Evolutionary conservation across 2,113 vertebrate species (phyloP), one percentile per base, ranked within the genome.

Genomic region (Xenotilapia flavipinnis): DNA sequence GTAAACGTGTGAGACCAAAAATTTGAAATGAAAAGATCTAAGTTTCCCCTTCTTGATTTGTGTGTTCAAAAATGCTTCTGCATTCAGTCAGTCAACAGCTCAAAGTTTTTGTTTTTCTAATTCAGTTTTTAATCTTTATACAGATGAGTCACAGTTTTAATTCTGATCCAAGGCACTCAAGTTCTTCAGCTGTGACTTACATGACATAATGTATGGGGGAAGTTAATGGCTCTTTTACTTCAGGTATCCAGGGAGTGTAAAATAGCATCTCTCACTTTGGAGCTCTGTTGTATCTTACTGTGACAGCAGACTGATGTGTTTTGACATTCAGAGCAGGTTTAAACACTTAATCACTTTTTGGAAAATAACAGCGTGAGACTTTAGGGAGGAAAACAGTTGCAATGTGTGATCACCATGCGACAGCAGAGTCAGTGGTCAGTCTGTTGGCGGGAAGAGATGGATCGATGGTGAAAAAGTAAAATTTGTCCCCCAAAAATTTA

Each of bases 371-470:
- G 13, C 10, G 2, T 19, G 23, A 81, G 54, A 55, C 23, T 79
- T 79, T 65, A 28, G 56, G 47, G 40, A 54, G 13, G 31, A 23
- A 60, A 11, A 65, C 4, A 51, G 47, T 21, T 85, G 79, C 88
- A 91, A 49, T 86, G 58, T 91, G 86, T 83, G 68, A 80, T 85
- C 23, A 79, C 40, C 54, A 82, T 87, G 86, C 75, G 73, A 82
- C 60, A 88, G 26, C 9, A 55, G 45, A 81, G 79, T 87, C 65
- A 77, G 2, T 31, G 56, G 38, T 11, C 36, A 77, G 3, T 58
- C 15, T 87, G n/a, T 83, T 49, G 13, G 31, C 0, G 15, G 62
- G 38, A 7, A 56, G 33, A 40, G 15, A 83, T 83, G 58, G 6
- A 84, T 54, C 13, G 8, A 47, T 60, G 42, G 36, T 49, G 26